Evolutionary conservation across 2,888 invertebrate genomes (phyloP), one percentile per base, ranked within the genome.

Genomic region (Aporophyla nigra): DNA sequence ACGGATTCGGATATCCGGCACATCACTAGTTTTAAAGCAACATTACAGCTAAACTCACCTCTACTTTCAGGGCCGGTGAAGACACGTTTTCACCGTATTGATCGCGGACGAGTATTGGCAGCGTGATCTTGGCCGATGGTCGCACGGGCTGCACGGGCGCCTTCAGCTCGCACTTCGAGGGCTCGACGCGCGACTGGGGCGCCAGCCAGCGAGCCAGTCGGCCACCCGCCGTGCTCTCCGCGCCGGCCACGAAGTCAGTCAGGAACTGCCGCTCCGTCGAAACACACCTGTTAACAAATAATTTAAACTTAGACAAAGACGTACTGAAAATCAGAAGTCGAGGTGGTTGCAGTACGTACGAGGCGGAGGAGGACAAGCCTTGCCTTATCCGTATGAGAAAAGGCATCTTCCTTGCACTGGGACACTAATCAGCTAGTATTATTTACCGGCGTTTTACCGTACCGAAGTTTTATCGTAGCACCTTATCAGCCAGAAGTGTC

Each of bases 141-240:
- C 98, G 98, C 90, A 98, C 98, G 70, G 98, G 97, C 86, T 98
- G 93, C 72, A 97, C 95, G 53, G 98, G 98, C 89, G 98, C 98
- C 80, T 98, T 97, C 73, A 99, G 97, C 94, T 99, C 98, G 93
- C 99, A 99, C 91, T 98, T 98, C 79, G 97, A 92, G 0, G 99
- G 99, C 94, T 99, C 99, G 67, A 99, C 98, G 86, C 98, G 98
- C 46, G 99, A 98, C 90, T 99, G 99, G 2, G 99, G 99, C 91
- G 99, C 99, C 75, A 99, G 96, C 99, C 99, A 99, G 91, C 98
- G 98, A 0, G 99, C 99, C 85, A 99, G 96, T 72, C 99, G 97
- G 7, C 99, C 99, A 0, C 99, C 99, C 2, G 99, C 98, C 0
- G 98, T 97, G 16, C 98, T 98, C 33, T 98, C 97, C 0, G 98